Evolutionary conservation across 2,888 invertebrate genomes (phyloP), one percentile per base, ranked within the genome.

Genomic region (Hydrotaea diabolus): DNA sequence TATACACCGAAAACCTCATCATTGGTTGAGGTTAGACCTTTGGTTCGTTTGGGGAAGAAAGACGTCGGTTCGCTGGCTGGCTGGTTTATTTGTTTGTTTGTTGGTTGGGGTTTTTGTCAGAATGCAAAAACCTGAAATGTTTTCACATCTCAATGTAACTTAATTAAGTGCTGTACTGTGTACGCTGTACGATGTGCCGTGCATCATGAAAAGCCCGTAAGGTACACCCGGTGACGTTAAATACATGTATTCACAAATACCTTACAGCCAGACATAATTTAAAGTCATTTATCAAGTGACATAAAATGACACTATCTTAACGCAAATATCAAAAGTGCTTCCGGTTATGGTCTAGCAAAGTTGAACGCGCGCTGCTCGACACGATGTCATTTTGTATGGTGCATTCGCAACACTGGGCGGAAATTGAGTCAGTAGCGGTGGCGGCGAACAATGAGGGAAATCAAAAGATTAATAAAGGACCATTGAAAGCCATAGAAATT

Each of bases 221-320:
- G n/a, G 59, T 55, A 64, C 17, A 23, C 23, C 23, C 21, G 55
- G 31, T 31, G 31, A 31, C 31, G 2, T 4, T 23, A 15, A 4
- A 19, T 66, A 21, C 66, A 7, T 43, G 0, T 13, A 9, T 43
- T 0, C 19, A 2, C n/a, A 9, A n/a, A 19, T 76, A 79, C 88
- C 90, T 87, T 89, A 88, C 89, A 89, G 89, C 88, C 89, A 88
- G 88, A 89, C 91, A 91, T 91, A 91, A 91, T 91, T 91, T 89
- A 87, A 88, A 88, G 89, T 89, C 90, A 90, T 91, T 91, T 91
- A 90, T 91, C 91, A 91, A 85, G 91, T 89, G 89, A 88, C 87
- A 82, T 74, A 88, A 88, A 88, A 86, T 88, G 89, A 88, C 89
- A 87, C 87, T 88, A 87, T 86, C 88, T 87, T 82, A 80, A 78